A percentile compares a stretch with the other conserved stretches of the same genome.
phyloP scores from a whole-genome alignment of 2,113 vertebrate genomes.

The Propithecus coquereli region DNA sequence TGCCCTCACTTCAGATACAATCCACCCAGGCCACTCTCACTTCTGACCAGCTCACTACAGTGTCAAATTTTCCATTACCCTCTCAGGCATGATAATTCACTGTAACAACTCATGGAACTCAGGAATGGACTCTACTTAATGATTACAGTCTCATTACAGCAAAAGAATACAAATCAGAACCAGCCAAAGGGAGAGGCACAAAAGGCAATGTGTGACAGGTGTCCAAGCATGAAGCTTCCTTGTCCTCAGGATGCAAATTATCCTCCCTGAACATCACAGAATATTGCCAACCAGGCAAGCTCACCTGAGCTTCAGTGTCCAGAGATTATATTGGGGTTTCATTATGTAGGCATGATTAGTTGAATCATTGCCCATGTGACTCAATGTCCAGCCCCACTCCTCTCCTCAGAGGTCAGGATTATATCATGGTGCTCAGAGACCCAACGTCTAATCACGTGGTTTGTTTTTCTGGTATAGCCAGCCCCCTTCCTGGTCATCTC shows the following conservation, averaged over 20 bases:
- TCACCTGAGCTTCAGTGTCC: neutral
- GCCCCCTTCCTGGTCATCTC: neutral
- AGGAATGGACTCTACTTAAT: neutral
- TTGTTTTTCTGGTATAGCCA: neutral
- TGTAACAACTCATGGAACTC: neutral
- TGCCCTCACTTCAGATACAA: neutral
- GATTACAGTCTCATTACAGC: neutral
- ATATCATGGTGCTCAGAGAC: neutral
- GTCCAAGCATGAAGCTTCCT: neutral
- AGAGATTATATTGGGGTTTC: neutral
- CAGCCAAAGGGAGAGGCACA: neutral
- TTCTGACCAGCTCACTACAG: neutral
- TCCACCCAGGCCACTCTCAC: neutral
- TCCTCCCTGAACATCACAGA: no score
- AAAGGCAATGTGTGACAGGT: neutral
- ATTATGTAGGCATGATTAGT: neutral
- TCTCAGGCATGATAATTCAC: neutral
- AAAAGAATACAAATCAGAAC: neutral
- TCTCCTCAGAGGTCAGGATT: neutral
- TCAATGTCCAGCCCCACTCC: neutral
- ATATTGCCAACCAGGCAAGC: neutral
- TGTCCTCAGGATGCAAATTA: neutral
- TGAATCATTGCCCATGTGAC: neutral
- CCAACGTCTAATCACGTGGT: neutral
- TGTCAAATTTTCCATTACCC: neutral